Evolutionary conservation across 2,888 invertebrate genomes (phyloP).

Genomic region (Ellobium chinense): DNA sequence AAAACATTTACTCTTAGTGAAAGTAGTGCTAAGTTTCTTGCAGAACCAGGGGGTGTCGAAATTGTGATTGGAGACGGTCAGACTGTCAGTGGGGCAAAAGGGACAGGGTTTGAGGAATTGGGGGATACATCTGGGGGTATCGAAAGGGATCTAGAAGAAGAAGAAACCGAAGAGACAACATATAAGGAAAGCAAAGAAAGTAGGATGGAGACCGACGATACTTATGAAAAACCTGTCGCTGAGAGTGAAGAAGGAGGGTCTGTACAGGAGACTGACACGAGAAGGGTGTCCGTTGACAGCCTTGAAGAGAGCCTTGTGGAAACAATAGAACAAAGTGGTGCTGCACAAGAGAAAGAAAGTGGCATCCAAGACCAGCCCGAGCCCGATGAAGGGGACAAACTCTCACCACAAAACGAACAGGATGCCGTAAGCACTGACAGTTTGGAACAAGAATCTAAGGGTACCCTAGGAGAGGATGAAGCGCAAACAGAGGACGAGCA

Average conservation of each 20-base stretch:
- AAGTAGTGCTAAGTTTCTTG: slow-evolving; percentile 30
- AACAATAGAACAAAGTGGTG: too few species aligned
- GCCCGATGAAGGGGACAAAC: neutral
- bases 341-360: neutral
- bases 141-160: neutral
- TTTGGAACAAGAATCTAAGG: too few species aligned
- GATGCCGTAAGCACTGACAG: too few species aligned
- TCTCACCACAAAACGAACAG: neutral
- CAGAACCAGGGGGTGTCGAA: neutral
- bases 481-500: too few species aligned
- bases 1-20: slow-evolving; percentile 36
- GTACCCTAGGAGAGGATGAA: too few species aligned
- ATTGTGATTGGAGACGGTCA: neutral
- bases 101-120: neutral
- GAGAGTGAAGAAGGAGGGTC: neutral
- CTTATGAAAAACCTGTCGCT: neutral
- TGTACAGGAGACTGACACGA: too few species aligned
- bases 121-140: neutral
- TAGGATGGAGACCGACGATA: neutral
- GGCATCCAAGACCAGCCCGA: neutral
- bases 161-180: neutral
- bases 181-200: neutral
- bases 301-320: too few species aligned
- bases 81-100: neutral
- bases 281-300: too few species aligned